Base-by-base conservation (phyloP, 2,797 vertebrate species). In the Dromococcyx pavoninus region DNA sequence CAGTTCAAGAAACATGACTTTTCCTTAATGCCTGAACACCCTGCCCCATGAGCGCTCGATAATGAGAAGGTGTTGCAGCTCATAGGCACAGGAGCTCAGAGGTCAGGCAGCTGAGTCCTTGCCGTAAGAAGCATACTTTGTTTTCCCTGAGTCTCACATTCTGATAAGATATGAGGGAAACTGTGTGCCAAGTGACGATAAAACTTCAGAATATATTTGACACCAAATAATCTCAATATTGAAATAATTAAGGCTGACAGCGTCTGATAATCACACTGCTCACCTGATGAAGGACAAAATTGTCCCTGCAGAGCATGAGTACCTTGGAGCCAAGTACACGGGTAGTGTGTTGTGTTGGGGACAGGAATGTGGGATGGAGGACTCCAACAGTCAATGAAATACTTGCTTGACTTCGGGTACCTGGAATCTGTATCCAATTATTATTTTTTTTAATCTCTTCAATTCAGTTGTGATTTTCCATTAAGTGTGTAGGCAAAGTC, bases 251-350 rank as follows among this genome's bases (percentile, higher is more conserved):
- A 24, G 46, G 51, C 33, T 71, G 69, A 13, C 8, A 5, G 51
- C 25, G 33, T n/a, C 28, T 35, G 51, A n/a, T 46, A 57, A 21
- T 7, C 30, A 12, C 3, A 2, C n/a, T 33, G 41, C 27, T 66
- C 69, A 11, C 37, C 51, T 7, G 2, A 3, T 0, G 0, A 0
- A 3, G 17, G 18, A 5, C 17, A 61, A 28, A 83, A 44, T 46
- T n/a, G 39, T 3, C 28, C 48, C 12, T 3, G 1, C 37, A 54
- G n/a, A 14, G 30, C 1, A 1, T 17, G 18, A 44, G 0, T 3
- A 7, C 35, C 71, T 37, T 4, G 0, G 35, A 19, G n/a, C 44
- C 3, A 5, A 33, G 33, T 4, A 3, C 14, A 8, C 23, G 32
- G 51, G 32, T 48, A 5, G 0, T 2, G 1, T 44, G 30, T 21